These are phyloP conservation scores for Tetrapedia diversipes DNA, from an alignment of 2,888 invertebrate species.

Conservation along the genomic window DNA sequence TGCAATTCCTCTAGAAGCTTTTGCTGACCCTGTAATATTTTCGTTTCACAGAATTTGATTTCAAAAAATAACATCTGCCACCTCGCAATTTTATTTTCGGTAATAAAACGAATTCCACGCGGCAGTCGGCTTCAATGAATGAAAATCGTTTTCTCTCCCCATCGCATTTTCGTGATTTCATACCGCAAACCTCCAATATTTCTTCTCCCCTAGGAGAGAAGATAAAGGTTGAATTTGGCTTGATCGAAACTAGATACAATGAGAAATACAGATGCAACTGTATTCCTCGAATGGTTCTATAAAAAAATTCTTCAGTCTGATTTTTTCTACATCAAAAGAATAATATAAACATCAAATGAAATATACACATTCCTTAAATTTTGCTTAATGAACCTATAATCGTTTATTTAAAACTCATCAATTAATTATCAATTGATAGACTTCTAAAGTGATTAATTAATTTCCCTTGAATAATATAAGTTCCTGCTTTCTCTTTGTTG, in stretches of 20 bases:
- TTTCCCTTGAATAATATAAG: too few species aligned
- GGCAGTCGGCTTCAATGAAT: constrained; percentile 42
- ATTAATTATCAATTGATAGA: too few species aligned
- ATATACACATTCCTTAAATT: too few species aligned
- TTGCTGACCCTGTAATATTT: neutral
- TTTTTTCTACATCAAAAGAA: constrained; percentile 51
- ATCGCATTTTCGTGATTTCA: constrained; percentile 39
- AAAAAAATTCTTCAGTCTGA: constrained; percentile 37
- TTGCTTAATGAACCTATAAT: too few species aligned
- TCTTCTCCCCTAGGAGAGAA: constrained; percentile 24
- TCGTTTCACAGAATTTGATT: constrained; percentile 9
- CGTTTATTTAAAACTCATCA: too few species aligned
- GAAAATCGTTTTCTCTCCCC: constrained; percentile 35
- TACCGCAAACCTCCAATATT: constrained; percentile 44
- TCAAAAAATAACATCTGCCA: neutral
- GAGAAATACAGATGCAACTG: too few species aligned
- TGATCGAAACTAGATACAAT: constrained; percentile 40
- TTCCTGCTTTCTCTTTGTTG: too few species aligned
- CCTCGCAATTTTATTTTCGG: constrained; percentile 28
- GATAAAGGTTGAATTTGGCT: constrained; percentile 30
- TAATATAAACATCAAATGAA: neutral
- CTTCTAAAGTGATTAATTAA: too few species aligned
- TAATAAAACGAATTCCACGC: constrained; percentile 43
- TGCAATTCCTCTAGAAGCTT: too few species aligned
- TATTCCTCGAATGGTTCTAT: neutral